These are phyloP conservation scores for Microcebus murinus DNA, from an alignment of 2,113 vertebrate species.

Conservation along the genomic window DNA sequence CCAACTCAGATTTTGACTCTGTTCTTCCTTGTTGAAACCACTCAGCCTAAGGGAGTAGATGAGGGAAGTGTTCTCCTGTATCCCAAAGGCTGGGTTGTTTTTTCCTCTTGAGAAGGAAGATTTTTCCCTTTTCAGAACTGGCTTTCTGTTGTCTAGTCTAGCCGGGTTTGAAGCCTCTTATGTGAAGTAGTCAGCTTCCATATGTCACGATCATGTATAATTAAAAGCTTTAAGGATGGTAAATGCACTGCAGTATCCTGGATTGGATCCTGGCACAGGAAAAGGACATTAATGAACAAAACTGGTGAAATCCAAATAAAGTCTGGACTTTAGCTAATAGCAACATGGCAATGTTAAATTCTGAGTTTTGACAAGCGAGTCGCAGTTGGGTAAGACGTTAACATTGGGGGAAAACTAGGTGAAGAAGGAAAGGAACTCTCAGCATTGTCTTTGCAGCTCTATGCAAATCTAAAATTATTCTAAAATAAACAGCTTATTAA, in stretches of 20 bases:
- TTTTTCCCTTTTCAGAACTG: neutral
- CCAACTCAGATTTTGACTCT: conserved; percentile 39
- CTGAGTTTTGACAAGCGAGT: neutral
- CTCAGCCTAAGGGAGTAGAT: neutral
- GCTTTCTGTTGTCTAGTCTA: neutral
- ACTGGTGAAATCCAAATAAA: conserved; percentile 20
- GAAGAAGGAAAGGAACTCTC: neutral
- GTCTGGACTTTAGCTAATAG: neutral
- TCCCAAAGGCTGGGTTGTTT: neutral
- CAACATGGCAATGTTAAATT: neutral
- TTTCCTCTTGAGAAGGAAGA: conserved; percentile 18
- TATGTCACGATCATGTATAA: neutral
- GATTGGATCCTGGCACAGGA: neutral
- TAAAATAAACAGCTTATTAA: neutral
- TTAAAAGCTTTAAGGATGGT: neutral
- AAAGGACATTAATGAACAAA: neutral
- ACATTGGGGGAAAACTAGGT: neutral
- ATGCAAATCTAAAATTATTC: neutral
- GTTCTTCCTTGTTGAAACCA: conserved; percentile 32
- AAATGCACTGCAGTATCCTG: neutral
- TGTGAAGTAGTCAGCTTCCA: neutral
- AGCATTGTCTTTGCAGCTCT: neutral
- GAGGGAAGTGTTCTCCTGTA: neutral
- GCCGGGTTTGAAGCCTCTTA: neutral
- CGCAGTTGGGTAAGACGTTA: neutral